A percentile compares a stretch with the other conserved stretches of the same genome.
Conservation (phyloP, 2,797 vertebrate genomes). For the Prunella strophiata region DNA sequence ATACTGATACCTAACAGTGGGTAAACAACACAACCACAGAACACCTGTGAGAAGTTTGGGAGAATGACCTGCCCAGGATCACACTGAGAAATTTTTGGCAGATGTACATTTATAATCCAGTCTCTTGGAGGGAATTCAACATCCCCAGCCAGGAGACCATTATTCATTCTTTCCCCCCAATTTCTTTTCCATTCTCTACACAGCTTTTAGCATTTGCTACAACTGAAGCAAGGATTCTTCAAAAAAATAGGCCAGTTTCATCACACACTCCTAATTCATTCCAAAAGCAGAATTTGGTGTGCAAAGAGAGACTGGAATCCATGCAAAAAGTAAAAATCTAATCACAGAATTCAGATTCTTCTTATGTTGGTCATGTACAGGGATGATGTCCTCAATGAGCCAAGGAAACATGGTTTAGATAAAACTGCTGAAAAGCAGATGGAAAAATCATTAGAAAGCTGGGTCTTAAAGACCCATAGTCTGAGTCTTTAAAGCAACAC, state of each 20-base stretch:
- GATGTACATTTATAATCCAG: background rate
- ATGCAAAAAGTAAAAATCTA: background rate
- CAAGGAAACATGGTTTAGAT: background rate
- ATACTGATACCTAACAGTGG: background rate
- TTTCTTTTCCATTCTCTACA: background rate
- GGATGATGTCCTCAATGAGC: background rate
- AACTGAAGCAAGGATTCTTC: background rate
- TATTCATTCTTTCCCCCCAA: background rate
- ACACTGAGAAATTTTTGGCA: background rate
- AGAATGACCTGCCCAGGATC: background rate
- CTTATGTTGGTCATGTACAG: background rate
- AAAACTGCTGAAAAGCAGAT: constrained; percentile 24
- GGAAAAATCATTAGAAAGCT: background rate
- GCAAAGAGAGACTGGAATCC: background rate
- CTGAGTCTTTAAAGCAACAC: background rate
- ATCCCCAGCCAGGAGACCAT: background rate
- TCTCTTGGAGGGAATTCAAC: background rate
- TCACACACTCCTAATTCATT: background rate
- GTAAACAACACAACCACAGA: background rate
- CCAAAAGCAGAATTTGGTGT: background rate
- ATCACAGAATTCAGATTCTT: background rate
- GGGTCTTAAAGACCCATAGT: background rate
- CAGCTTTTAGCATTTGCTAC: background rate
- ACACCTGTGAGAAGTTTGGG: background rate
- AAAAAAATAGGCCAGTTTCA: background rate